Evolutionary conservation across 2,888 invertebrate species (phyloP).

Genomic region (Auanema freiburgensis): DNA sequence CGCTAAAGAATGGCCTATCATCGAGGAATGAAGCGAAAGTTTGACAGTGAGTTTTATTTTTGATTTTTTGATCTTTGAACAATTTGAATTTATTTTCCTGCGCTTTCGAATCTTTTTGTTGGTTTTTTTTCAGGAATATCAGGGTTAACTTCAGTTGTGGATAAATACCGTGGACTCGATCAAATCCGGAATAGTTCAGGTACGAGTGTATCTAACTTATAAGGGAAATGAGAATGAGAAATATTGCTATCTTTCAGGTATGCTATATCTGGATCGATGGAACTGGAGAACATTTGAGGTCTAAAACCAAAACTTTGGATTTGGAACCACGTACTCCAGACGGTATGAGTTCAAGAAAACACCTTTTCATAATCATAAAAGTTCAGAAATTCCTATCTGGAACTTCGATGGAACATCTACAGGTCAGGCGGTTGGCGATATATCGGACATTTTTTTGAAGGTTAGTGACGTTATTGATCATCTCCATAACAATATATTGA

Average conservation of each 20-base stretch:
- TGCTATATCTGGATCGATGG: slow-evolving; percentile 94
- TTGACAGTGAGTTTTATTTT: slow-evolving; percentile 31
- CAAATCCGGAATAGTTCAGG: slow-evolving; percentile 40
- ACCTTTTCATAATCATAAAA: neutral
- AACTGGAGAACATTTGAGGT: slow-evolving; percentile 81
- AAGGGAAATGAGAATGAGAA: too few relatives aligned
- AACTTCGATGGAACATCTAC: slow-evolving; percentile 67
- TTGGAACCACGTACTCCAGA: slow-evolving; percentile 76
- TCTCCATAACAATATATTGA: neutral
- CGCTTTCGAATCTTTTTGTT: neutral
- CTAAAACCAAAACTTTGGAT: slow-evolving; percentile 83
- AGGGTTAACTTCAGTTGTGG: slow-evolving; percentile 25
- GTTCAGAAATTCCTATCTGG: slow-evolving; percentile 65
- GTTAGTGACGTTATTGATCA: slow-evolving; percentile 7
- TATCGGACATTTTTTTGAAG: slow-evolving; percentile 77
- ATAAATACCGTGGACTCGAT: slow-evolving; percentile 33
- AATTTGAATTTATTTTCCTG: neutral
- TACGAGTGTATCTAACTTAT: too few relatives aligned
- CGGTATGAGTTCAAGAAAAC: slow-evolving; percentile 33
- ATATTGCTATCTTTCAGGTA: slow-evolving; percentile 67
- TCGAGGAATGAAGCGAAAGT: slow-evolving; percentile 28
- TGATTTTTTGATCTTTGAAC: neutral
- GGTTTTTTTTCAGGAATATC: slow-evolving; percentile 30
- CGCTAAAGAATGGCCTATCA: slow-evolving; percentile 1
- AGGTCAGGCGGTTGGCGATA: slow-evolving; percentile 66